These are phyloP conservation scores for Montipora cactus DNA, from an alignment of 64 coral and sea anemone species.

Conservation along the genomic window DNA sequence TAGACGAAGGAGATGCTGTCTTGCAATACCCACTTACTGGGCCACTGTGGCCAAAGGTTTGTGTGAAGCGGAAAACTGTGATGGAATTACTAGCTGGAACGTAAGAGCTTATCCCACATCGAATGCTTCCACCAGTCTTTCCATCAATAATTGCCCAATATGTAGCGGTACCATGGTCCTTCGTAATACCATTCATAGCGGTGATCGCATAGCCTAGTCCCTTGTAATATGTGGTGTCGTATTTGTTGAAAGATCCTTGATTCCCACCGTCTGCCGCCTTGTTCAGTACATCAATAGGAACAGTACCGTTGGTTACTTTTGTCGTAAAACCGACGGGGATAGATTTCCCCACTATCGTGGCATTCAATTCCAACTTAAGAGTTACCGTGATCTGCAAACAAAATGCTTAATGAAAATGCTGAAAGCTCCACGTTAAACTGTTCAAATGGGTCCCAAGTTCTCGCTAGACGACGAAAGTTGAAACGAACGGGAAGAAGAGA, in stretches of 20 bases:
- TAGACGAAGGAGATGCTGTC: background rate
- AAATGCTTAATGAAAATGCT: background rate
- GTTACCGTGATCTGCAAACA: conserved; percentile 33
- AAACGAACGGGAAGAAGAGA: too few species aligned
- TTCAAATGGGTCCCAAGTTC: too few species aligned
- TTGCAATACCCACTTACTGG: background rate
- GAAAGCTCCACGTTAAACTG: too few species aligned
- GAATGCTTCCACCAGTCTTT: background rate
- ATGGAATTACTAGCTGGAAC: background rate
- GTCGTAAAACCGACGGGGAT: background rate
- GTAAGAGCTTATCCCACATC: background rate
- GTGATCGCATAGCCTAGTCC: background rate
- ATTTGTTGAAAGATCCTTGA: conserved; percentile 15
- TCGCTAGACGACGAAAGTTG: too few species aligned
- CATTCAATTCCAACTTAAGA: conserved; percentile 5
- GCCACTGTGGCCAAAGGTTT: background rate
- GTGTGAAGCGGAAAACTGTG: background rate
- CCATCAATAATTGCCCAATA: conserved; percentile 1
- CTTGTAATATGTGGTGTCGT: background rate
- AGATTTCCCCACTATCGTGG: background rate
- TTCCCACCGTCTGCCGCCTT: background rate
- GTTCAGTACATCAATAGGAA: conserved; percentile 2
- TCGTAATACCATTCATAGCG: background rate
- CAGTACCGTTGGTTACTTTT: conserved; percentile 1
- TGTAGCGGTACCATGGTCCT: background rate